Conservation (phyloP, 2,113 vertebrate species). For the Benitochromis conjunctus region DNA sequence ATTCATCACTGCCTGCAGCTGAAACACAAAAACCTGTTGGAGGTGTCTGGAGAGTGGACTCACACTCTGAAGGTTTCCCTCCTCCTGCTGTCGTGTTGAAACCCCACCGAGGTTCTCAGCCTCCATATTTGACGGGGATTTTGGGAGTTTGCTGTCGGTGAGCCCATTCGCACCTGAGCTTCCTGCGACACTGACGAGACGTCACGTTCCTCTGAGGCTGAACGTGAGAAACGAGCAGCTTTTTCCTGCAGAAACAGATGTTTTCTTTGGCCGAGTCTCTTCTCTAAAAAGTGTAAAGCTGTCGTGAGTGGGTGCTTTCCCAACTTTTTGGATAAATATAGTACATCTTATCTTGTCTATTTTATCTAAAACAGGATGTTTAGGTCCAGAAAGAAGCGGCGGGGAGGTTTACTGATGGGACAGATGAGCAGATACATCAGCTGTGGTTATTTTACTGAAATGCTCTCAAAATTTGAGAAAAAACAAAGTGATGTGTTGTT, state of each 20-base stretch:
- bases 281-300: neutral
- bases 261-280: neutral
- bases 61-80: fast-evolving
- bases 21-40: neutral
- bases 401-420: neutral
- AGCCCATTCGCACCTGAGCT: slow-evolving; percentile 6
- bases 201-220: neutral
- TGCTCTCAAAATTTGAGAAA: neutral
- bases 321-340: neutral
- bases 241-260: neutral
- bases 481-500: neutral
- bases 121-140: neutral
- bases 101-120: neutral
- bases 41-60: neutral
- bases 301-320: neutral
- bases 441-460: neutral
- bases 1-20: neutral
- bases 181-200: neutral
- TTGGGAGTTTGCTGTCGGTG: neutral
- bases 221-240: neutral
- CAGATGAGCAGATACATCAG: neutral
- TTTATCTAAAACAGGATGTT: neutral
- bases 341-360: neutral
- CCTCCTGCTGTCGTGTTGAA: neutral
- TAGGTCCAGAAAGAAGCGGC: neutral